Evolutionary conservation across 2,888 invertebrate genomes (phyloP).

Genomic region (Gymnosoma rotundatum): DNA sequence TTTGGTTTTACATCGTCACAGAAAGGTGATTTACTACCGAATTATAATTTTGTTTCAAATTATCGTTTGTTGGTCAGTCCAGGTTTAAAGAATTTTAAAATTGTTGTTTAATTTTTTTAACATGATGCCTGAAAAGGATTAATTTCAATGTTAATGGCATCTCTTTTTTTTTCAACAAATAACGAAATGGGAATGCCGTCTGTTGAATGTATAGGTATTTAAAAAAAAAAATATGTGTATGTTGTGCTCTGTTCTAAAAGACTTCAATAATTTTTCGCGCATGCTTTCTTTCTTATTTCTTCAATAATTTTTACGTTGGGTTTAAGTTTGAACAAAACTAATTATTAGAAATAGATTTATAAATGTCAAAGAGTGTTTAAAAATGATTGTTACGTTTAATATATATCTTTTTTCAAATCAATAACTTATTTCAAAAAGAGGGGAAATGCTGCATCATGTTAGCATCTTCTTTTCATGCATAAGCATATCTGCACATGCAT

Average conservation of each 20-base stretch:
- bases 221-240: slow-evolving; percentile 26
- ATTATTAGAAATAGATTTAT: background rate
- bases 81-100: no score
- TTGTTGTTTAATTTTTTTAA: no score
- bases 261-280: slow-evolving; percentile 59
- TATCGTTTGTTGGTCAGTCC: no score
- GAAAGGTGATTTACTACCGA: no score
- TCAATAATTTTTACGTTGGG: slow-evolving; percentile 51
- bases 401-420: background rate
- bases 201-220: slow-evolving; percentile 55
- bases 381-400: no score
- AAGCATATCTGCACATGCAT: background rate
- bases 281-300: slow-evolving; percentile 55
- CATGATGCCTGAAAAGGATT: background rate
- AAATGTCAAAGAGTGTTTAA: background rate
- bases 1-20: no score
- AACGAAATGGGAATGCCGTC: background rate
- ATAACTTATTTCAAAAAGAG: background rate
- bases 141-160: slow-evolving; percentile 27
- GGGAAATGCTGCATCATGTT: no score
- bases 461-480: background rate
- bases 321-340: slow-evolving; percentile 3
- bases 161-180: slow-evolving; percentile 34
- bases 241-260: background rate
- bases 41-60: no score